Conservation (phyloP, 2,113 vertebrate genomes). For the Tragelaphus scriptus region DNA sequence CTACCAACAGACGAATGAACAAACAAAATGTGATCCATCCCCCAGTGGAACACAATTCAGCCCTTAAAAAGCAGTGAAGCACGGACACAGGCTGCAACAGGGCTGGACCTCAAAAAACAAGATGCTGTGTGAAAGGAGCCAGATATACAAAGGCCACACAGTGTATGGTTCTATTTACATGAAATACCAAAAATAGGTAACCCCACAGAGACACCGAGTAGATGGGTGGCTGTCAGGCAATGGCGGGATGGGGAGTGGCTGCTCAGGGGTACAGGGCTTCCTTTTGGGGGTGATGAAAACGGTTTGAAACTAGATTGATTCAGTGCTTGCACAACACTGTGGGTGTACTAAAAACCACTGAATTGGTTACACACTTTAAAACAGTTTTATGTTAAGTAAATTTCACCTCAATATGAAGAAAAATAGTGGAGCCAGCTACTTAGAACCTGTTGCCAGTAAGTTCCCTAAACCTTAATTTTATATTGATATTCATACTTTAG, state of each 20-base stretch:
- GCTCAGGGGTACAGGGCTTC: neutral
- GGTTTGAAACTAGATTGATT: neutral
- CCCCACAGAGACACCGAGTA: neutral
- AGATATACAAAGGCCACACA: neutral
- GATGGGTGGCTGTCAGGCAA: accelerated
- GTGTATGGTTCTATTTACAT: accelerated
- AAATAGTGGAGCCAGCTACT: neutral
- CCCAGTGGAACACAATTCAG: neutral
- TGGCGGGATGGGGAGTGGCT: accelerated
- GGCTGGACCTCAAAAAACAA: neutral
- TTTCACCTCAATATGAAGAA: neutral
- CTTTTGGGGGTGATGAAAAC: neutral
- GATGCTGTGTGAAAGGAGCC: neutral
- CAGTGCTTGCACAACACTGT: neutral
- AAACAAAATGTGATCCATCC: neutral
- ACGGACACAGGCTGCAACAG: accelerated
- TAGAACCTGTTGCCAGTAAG: neutral
- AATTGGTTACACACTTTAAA: neutral
- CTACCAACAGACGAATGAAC: neutral
- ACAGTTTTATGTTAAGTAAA: neutral
- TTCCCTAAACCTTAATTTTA: neutral
- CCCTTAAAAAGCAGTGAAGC: neutral
- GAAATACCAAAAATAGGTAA: accelerated
- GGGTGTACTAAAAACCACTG: neutral
- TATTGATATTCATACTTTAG: neutral